Percentiles rank a stretch among this genome's conserved stretches.
phyloP scores from a whole-genome alignment of 2,888 invertebrate genomes.

The Malachius bipustulatus region DNA sequence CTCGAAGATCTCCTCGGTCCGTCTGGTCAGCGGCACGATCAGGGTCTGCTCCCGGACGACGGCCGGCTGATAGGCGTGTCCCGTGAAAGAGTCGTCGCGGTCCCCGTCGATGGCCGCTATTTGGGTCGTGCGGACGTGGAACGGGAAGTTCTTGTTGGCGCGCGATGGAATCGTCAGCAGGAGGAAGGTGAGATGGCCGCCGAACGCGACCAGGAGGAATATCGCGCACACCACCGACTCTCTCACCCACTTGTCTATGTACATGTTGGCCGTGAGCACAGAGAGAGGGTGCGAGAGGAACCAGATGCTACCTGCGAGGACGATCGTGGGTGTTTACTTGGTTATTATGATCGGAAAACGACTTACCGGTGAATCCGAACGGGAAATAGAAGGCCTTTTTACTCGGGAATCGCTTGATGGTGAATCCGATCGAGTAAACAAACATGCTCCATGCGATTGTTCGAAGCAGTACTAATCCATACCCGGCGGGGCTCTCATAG shows the following conservation, averaged over 20 bases:
- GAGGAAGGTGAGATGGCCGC: conserved; percentile 54
- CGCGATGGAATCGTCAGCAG: conserved; percentile 72
- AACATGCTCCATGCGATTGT: conserved; percentile 77
- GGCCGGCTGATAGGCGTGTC: conserved; percentile 50
- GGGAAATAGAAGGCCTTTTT: too few species aligned
- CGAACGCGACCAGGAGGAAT: conserved; percentile 47
- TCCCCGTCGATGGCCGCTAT: conserved; percentile 51
- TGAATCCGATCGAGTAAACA: conserved; percentile 52
- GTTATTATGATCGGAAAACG: too few species aligned
- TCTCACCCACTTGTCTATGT: conserved; percentile 69
- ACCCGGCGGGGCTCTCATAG: conserved; percentile 85
- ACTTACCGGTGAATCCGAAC: too few species aligned
- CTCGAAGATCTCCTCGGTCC: conserved; percentile 49
- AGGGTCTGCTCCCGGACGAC: conserved; percentile 42
- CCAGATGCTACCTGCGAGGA: conserved; percentile 80
- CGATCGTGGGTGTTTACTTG: too few species aligned
- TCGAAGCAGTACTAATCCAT: conserved; percentile 63
- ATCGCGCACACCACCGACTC: conserved; percentile 61
- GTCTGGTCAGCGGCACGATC: conserved; percentile 51
- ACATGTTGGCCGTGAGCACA: conserved; percentile 63
- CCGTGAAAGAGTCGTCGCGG: conserved; percentile 47
- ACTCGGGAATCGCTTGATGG: conserved; percentile 71
- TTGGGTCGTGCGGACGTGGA: conserved; percentile 79
- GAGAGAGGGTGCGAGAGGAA: conserved; percentile 74
- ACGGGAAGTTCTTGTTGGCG: conserved; percentile 82